Conservation (phyloP, 2,888 invertebrate species). For the Heliconius sara region DNA sequence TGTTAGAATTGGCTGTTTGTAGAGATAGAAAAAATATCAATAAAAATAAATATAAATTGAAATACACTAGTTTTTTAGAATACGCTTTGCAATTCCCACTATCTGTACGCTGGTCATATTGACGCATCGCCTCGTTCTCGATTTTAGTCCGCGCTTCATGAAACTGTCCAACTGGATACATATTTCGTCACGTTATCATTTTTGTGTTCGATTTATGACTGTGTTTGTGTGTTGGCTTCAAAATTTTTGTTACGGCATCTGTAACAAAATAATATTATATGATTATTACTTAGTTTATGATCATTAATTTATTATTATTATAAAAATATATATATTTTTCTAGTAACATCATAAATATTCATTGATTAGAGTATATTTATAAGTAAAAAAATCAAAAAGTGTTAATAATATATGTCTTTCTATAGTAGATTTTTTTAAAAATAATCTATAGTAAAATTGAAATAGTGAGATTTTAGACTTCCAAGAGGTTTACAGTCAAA, state of each 20-base stretch:
- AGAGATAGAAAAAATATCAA: constrained; percentile 64
- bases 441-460: no score
- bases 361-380: no score
- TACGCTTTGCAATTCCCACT: constrained; percentile 51
- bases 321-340: no score
- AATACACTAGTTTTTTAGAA: constrained; percentile 58
- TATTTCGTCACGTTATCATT: constrained; percentile 79
- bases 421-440: no score
- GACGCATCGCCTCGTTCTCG: constrained; percentile 63
- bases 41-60: constrained; percentile 69
- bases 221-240: constrained; percentile 53
- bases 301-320: no score
- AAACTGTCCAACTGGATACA: constrained; percentile 63
- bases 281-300: not conserved
- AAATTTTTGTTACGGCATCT: constrained; percentile 60
- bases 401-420: no score
- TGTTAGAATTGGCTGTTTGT: constrained; percentile 72
- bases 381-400: no score
- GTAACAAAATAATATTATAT: constrained; percentile 63
- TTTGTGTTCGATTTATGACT: constrained; percentile 57
- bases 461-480: no score
- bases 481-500: no score
- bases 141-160: constrained; percentile 64
- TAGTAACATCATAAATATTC: no score
- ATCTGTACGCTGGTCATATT: constrained; percentile 54